Percentiles rank a stretch among this genome's conserved stretches.
Evolutionary conservation across 2,113 vertebrate species (phyloP).

Genomic region (Petroica traversi): DNA sequence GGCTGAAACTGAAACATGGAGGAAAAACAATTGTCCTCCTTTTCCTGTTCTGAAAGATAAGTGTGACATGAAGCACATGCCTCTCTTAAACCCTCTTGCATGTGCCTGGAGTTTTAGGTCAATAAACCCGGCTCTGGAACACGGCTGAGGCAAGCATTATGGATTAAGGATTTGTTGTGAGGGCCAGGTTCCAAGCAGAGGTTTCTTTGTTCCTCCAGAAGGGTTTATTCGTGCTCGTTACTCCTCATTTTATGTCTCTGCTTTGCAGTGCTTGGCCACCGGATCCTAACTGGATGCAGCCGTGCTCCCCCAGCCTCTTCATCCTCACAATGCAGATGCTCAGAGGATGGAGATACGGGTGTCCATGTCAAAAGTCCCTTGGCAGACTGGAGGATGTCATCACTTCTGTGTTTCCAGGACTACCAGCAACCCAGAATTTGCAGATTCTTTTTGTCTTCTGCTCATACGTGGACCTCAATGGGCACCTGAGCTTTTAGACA

Average conservation of each 20-base stretch:
- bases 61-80: slow-evolving; percentile 63
- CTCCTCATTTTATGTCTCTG: background rate
- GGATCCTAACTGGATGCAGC: background rate
- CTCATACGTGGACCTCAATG: accelerated
- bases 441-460: background rate
- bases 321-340: background rate
- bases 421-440: background rate
- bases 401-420: background rate
- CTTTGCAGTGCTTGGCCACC: background rate
- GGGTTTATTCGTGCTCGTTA: background rate
- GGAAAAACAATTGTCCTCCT: slow-evolving; percentile 56
- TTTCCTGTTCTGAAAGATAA: slow-evolving; percentile 59
- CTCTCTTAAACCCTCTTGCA: background rate
- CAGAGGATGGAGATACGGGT: background rate
- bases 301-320: background rate
- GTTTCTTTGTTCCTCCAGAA: slow-evolving; percentile 40
- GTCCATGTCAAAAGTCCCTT: background rate
- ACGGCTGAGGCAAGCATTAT: background rate
- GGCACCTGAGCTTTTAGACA: background rate
- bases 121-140: slow-evolving; percentile 22
- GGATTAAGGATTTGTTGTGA: background rate
- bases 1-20: slow-evolving; percentile 29
- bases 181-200: background rate
- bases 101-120: slow-evolving; percentile 25
- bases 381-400: accelerated